Evolutionary conservation across 2,888 invertebrate species (phyloP), one percentile per base, ranked within the genome.

Genomic region (Melanotus villosus): DNA sequence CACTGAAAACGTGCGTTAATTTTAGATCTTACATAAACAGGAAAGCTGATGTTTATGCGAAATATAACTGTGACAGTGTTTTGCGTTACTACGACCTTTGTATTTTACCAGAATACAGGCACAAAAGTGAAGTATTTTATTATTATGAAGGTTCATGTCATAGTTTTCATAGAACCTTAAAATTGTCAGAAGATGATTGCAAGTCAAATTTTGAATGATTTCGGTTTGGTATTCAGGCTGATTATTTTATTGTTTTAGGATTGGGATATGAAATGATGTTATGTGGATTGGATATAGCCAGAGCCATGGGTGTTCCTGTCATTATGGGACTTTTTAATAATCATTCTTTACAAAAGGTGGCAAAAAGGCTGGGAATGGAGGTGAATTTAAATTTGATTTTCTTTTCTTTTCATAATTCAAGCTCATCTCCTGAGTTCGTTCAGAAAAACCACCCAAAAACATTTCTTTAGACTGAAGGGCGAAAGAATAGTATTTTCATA

Each of bases 41-140:
- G 43, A 83, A 82, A 75, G 77, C 80, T 1, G 82, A 84, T 64
- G 73, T 84, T 60, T 84, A 77, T 65, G 77, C 78, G 9, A 69
- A 73, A 14, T 82, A 78, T 59, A 72, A 82, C 4, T 82, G 83
- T 63, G 81, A 84, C 2, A 68, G 69, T 4, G 83, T 79, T 67
- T 69, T 84, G n/a, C 74, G 80, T 38, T 82, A 78, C 68, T 81
- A 81, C 59, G 62, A 81, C 16, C 56, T 84, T 1, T 83, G 83
- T 60, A 74, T 84, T 10, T 74, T 75, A 19, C 78, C 80, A 0
- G 76, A 80, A 16, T 82, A 81, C 60, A 73, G 83, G 36, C 72
- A 78, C 9, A 76, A 74, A 73, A 75, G 83, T 82, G 71, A 73
- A 16, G 14, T 16, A 9, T 9, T 23, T 6, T 2, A 10, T 23